A percentile compares a stretch with the other conserved stretches of the same genome.
Evolutionary conservation across 2,113 vertebrate species (phyloP).

Genomic region (Labeo catla): DNA sequence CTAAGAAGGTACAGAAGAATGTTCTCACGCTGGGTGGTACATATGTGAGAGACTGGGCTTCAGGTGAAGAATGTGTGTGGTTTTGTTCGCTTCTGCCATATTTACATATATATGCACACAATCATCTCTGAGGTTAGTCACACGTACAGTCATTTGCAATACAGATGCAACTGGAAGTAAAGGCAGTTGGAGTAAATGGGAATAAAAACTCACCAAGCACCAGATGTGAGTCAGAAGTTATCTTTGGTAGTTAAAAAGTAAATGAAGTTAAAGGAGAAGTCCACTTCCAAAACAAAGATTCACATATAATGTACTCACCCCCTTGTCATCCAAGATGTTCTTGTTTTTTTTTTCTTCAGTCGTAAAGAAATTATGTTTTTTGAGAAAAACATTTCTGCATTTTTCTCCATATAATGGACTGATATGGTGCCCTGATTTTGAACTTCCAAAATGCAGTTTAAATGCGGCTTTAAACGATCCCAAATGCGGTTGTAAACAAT

Average conservation of each 20-base stretch:
- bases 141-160: neutral
- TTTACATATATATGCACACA: neutral
- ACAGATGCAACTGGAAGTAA: neutral
- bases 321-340: no score
- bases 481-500: no score
- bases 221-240: neutral
- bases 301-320: no score
- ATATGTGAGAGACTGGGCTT: slow-evolving; percentile 31
- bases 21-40: slow-evolving; percentile 43
- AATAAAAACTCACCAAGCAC: neutral
- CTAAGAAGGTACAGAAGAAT: slow-evolving; percentile 44
- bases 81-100: neutral
- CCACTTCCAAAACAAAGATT: no score
- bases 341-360: no score
- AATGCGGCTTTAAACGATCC: no score
- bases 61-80: slow-evolving; percentile 23
- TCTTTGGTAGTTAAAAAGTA: neutral
- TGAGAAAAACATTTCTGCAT: no score
- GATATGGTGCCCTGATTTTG: no score
- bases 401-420: no score
- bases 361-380: no score
- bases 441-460: no score
- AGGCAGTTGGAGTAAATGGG: neutral
- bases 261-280: neutral
- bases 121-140: neutral